Percentiles rank a stretch among this genome's conserved stretches.
These are phyloP conservation scores for Fukomys damarensis DNA, from an alignment of 2,113 vertebrate genomes.

Conservation along the genomic window DNA sequence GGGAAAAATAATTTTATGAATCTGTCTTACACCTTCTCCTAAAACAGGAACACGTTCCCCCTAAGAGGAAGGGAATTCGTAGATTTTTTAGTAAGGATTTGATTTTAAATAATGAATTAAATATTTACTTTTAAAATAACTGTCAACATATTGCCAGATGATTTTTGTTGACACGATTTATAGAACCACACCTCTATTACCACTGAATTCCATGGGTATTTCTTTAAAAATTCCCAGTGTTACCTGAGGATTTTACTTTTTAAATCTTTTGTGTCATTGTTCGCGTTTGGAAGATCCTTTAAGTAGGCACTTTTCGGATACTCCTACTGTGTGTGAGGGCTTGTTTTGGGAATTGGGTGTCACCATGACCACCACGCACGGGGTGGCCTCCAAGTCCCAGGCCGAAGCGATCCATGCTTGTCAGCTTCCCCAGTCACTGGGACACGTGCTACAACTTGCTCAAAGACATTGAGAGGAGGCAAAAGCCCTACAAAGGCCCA, in stretches of 20 bases:
- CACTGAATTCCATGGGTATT: neutral
- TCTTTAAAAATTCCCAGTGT: neutral
- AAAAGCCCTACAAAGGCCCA: neutral
- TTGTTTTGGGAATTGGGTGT: neutral
- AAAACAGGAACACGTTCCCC: neutral
- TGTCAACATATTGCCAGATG: neutral
- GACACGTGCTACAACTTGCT: neutral
- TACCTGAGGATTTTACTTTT: neutral
- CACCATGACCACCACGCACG: neutral
- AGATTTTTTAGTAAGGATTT: neutral
- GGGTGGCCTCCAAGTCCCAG: neutral
- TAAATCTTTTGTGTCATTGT: neutral
- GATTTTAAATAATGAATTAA: neutral
- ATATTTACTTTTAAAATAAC: conserved; percentile 12
- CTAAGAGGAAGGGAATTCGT: neutral
- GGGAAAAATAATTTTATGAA: neutral
- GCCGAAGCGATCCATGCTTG: neutral
- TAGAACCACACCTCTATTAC: neutral
- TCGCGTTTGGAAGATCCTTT: neutral
- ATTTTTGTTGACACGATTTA: neutral
- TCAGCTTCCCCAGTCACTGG: neutral
- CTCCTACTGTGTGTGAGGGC: neutral
- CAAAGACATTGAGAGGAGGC: neutral
- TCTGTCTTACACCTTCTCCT: neutral
- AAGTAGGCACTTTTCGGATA: neutral